A percentile compares a stretch with the other conserved stretches of the same genome.
These are phyloP conservation scores for Amblyopsis rosae DNA, from an alignment of 2,113 vertebrate genomes.

Conservation along the genomic window DNA sequence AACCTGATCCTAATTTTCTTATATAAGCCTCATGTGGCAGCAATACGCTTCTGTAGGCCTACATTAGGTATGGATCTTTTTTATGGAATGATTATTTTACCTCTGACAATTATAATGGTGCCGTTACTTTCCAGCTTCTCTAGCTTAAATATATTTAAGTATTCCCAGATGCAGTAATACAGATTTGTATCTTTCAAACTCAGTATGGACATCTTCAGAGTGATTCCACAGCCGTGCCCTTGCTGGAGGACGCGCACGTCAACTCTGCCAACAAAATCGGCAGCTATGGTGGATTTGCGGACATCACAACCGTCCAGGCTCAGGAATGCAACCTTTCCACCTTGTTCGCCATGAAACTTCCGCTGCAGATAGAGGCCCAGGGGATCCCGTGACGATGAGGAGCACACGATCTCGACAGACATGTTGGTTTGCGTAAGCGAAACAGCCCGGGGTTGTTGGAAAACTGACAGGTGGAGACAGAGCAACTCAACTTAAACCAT, in stretches of 20 bases:
- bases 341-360: not conserved
- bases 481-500: not conserved
- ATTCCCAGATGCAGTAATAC: constrained; percentile 62
- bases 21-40: no score
- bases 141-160: rapidly evolving
- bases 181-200: constrained; percentile 47
- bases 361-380: constrained; percentile 23
- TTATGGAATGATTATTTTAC: constrained; percentile 30
- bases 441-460: constrained; percentile 35
- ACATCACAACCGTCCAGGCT: rapidly evolving
- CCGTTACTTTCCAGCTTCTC: constrained; percentile 2
- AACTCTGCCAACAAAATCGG: constrained; percentile 6
- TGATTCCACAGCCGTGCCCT: not conserved
- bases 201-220: constrained; percentile 47
- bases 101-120: constrained; percentile 61
- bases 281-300: rapidly evolving
- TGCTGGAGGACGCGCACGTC: rapidly evolving
- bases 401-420: constrained; percentile 52
- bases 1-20: no score
- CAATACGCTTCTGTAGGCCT: no score
- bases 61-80: not conserved
- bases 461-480: constrained; percentile 23
- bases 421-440: constrained; percentile 40
- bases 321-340: not conserved
- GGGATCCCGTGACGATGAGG: not conserved